Conservation (phyloP, 53 echinoderm and acorn worm species). For the Temnopleurus reevesii region DNA sequence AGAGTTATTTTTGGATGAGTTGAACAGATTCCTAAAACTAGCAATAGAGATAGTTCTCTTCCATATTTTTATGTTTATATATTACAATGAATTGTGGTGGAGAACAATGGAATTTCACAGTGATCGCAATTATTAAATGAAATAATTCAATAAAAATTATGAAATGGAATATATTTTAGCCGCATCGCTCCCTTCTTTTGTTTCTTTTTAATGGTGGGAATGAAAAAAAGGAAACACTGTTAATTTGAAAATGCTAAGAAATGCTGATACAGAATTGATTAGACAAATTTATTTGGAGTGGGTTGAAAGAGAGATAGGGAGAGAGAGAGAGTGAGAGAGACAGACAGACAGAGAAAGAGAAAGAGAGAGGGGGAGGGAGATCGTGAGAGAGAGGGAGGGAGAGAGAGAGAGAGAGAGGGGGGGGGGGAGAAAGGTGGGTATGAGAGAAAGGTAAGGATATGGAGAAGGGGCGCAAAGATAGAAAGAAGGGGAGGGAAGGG, state of each 20-base stretch:
- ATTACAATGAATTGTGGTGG: not conserved
- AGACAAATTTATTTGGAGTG: too few species aligned
- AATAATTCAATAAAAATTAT: not conserved
- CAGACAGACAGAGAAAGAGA: not conserved
- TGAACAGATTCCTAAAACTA: too few species aligned
- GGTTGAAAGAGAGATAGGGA: not conserved
- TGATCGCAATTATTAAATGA: not conserved
- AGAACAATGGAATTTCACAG: too few species aligned
- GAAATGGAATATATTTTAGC: not conserved
- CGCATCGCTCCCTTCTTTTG: not conserved
- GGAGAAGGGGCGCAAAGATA: not conserved
- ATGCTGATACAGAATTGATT: too few species aligned
- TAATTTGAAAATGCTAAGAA: too few species aligned
- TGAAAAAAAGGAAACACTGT: too few species aligned
- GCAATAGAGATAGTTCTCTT: too few species aligned
- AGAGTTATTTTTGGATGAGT: too few species aligned
- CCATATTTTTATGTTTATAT: too few species aligned
- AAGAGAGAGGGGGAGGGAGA: not conserved
- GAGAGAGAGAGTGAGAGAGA: not conserved
- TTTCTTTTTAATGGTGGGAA: not conserved
- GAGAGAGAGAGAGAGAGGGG: not conserved
- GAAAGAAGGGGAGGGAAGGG: not conserved
- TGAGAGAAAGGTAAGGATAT: not conserved
- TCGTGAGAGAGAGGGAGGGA: slow-evolving; percentile 5
- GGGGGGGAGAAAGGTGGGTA: not conserved